A percentile compares a stretch with the other conserved stretches of the same genome.
Conservation (phyloP, 1,140 invertebrate genomes). For the Steinernema khuongi region DNA sequence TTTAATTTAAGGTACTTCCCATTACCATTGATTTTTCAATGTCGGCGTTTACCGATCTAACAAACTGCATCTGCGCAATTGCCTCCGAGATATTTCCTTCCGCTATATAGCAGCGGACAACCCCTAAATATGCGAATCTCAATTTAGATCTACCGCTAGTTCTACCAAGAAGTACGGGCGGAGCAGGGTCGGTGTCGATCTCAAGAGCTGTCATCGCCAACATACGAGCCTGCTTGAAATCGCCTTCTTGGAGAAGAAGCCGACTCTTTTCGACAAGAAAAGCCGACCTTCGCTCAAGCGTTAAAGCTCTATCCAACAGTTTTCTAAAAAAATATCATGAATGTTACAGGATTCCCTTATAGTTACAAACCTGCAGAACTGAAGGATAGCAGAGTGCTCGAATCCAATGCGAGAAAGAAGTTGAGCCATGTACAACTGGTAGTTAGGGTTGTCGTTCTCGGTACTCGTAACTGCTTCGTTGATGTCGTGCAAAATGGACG, state of each 20-base stretch:
- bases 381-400: not conserved
- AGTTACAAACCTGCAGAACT: constrained; percentile 5
- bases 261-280: not conserved
- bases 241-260: not conserved
- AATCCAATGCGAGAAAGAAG: not conserved
- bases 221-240: not conserved
- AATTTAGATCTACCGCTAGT: no score
- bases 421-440: not conserved
- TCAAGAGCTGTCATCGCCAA: not conserved
- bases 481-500: not conserved
- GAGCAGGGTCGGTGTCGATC: not conserved
- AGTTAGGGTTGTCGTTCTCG: not conserved
- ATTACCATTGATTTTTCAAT: not conserved
- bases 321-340: no score
- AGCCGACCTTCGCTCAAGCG: not conserved
- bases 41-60: not conserved
- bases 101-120: not conserved
- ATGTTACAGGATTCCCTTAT: no score
- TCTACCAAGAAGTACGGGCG: not conserved
- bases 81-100: not conserved
- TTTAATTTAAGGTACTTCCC: not conserved
- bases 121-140: no score
- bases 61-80: not conserved
- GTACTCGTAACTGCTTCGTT: not conserved
- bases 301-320: not conserved